These are phyloP conservation scores for Pao palembangensis DNA, from an alignment of 2,113 vertebrate genomes.

Conservation along the genomic window DNA sequence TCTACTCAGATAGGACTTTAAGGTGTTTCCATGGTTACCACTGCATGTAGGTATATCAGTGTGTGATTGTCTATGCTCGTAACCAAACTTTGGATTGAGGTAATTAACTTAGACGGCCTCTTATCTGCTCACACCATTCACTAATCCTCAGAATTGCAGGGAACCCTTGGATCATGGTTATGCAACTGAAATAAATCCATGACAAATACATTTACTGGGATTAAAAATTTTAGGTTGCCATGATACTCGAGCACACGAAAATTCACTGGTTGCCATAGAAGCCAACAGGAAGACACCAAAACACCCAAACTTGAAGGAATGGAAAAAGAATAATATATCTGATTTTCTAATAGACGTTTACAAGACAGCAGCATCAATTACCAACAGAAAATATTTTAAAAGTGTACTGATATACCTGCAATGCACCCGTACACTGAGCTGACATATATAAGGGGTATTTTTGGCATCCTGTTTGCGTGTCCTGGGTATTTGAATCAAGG, in stretches of 20 bases:
- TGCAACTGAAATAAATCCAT: slow-evolving; percentile 50
- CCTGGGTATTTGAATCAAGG: slow-evolving; percentile 37
- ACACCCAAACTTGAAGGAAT: too few species aligned
- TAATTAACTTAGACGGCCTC: slow-evolving; percentile 34
- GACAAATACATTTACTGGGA: slow-evolving; percentile 31
- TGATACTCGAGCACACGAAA: slow-evolving; percentile 35
- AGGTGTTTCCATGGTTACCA: neutral
- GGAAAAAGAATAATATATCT: too few species aligned
- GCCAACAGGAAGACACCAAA: neutral
- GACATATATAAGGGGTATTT: slow-evolving; percentile 56
- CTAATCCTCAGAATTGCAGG: slow-evolving; percentile 54
- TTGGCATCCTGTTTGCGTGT: slow-evolving; percentile 21
- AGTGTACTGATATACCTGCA: neutral
- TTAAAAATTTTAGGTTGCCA: slow-evolving; percentile 28
- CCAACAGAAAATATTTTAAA: neutral
- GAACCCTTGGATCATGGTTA: slow-evolving; percentile 48
- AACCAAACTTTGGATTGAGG: neutral
- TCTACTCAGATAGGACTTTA: too few species aligned
- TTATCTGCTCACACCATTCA: slow-evolving; percentile 39
- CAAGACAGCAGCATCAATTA: too few species aligned
- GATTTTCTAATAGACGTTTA: too few species aligned
- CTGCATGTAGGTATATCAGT: neutral
- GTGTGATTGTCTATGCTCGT: neutral
- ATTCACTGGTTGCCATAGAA: slow-evolving; percentile 30
- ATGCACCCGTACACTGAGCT: slow-evolving; percentile 12